Base-by-base conservation (phyloP, 2,113 vertebrate genomes). In the Cettia cetti region DNA sequence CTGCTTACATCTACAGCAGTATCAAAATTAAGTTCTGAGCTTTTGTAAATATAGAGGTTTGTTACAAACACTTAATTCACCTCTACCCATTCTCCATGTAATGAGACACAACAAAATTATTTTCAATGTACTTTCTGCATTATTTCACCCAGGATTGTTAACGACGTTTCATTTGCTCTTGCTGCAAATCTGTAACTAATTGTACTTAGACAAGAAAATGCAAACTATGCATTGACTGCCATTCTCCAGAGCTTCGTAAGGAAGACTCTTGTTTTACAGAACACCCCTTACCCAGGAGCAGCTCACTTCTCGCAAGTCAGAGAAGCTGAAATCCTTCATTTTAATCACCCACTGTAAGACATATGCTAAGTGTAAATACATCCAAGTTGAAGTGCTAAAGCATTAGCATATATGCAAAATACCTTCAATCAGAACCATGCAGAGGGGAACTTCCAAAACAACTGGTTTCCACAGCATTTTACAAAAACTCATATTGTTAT, bases 371-470 rank as follows among this genome's bases (percentile, higher is more conserved):
- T 5, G 28, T 42, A 71, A 84, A 76, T 39, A 60, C 13, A 87
- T 35, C 27, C 33, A 75, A 44, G 57, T 7, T 84, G 66, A 77
- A 81, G 9, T 66, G 57, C 65, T 53, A 18, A 35, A 47, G 7
- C 28, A 91, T 60, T 82, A 82, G 37, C 74, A 94, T 68, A 72
- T 47, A 76, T 80, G 57, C 75, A 90, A 91, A 80, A 65, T 18
- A 64, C 6, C 49, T 88, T 80, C 65, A 60, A 80, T 65, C 78
- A 37, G 84, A 94, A 16, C 35, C 33, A 39, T 8, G 18, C 68
- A 90, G 85, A 70, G 33, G 23, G 14, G 14, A 74, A 47, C 39
- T 65, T 93, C 61, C 50, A 70, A 72, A 79, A 72, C 63, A 45
- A 82, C 26, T 82, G 69, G 11, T 69, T 92, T 87, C 63, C 64